These are phyloP conservation scores for Clitarchus hookeri DNA, from an alignment of 2,888 invertebrate species.

Conservation along the genomic window DNA sequence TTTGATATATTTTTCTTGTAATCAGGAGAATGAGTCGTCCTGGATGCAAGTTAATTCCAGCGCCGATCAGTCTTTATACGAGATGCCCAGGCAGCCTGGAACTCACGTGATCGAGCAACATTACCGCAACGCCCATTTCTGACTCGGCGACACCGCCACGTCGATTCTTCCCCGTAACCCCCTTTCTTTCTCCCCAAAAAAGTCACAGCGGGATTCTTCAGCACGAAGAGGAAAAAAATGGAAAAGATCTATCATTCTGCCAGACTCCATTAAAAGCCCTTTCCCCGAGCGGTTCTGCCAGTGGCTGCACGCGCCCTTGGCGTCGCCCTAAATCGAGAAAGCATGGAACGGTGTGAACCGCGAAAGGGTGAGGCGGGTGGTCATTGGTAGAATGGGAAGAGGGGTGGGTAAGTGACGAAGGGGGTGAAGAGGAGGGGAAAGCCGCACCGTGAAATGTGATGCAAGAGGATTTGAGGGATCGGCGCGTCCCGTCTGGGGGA, in stretches of 20 bases:
- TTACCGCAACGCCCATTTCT: background rate
- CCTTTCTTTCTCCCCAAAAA: background rate
- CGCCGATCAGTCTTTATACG: too few species aligned
- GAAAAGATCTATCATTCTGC: background rate
- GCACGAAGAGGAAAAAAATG: background rate
- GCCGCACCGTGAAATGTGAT: background rate
- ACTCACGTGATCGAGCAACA: background rate
- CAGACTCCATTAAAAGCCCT: background rate
- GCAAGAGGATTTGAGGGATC: background rate
- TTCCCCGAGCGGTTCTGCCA: too few species aligned
- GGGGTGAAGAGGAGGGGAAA: background rate
- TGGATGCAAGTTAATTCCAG: too few species aligned
- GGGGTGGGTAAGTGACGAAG: background rate
- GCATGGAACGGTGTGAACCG: too few species aligned
- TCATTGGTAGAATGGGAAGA: background rate
- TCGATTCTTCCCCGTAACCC: background rate
- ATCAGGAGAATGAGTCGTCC: too few species aligned
- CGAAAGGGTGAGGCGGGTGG: background rate
- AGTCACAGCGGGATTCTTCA: background rate
- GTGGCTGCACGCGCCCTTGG: background rate
- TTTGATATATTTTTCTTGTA: too few species aligned
- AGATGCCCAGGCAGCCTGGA: background rate
- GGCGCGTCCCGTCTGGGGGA: background rate
- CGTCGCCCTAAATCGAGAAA: too few species aligned
- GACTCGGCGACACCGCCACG: background rate